A percentile compares a stretch with the other conserved stretches of the same genome.
These are phyloP conservation scores for Drosophila tsacasi DNA, from an alignment of 1,140 invertebrate species.

Conservation along the genomic window DNA sequence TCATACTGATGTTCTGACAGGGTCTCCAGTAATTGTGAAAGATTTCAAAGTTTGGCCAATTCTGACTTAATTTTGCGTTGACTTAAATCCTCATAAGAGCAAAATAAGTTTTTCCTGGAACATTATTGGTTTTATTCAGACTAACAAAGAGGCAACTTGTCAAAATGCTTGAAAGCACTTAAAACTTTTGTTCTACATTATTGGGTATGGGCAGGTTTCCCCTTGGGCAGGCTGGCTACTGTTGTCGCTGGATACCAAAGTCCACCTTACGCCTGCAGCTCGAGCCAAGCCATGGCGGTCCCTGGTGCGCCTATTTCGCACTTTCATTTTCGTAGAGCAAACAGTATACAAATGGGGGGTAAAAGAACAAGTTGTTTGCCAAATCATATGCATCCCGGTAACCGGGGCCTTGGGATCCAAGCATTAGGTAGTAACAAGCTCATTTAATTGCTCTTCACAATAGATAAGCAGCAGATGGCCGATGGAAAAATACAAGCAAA, in stretches of 20 bases:
- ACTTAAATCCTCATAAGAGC: conserved; percentile 30
- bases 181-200: conserved; percentile 71
- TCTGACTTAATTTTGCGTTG: not conserved
- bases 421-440: not conserved
- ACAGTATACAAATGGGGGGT: not conserved
- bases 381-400: not conserved
- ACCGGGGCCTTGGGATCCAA: not conserved
- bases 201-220: conserved; percentile 24
- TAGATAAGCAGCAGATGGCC: not conserved
- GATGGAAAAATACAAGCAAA: not conserved
- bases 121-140: conserved; percentile 67
- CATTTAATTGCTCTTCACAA: not conserved
- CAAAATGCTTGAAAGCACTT: conserved; percentile 75
- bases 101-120: conserved; percentile 65
- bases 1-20: not conserved
- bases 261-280: not conserved
- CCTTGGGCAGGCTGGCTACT: not conserved
- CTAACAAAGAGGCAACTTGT: conserved; percentile 71
- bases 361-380: not conserved
- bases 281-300: conserved; percentile 1
- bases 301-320: conserved; percentile 54
- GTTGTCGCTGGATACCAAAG: not conserved
- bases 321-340: conserved; percentile 50
- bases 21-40: not conserved
- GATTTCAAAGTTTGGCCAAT: not conserved